Conservation (phyloP, 2,113 vertebrate genomes). For the Porphyrio hochstetteri region DNA sequence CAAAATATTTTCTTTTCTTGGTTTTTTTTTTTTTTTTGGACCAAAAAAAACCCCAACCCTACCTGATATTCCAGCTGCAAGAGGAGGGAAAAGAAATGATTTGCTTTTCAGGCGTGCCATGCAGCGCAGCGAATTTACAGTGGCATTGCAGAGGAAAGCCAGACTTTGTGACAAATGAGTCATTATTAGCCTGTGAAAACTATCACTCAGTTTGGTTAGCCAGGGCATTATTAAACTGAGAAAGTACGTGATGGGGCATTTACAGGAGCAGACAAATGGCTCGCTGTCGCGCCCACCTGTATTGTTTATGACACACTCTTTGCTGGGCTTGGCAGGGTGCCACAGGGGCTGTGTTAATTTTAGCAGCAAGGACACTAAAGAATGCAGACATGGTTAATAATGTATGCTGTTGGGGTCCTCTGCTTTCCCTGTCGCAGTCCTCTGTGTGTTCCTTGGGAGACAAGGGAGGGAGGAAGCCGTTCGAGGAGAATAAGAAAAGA, state of each 20-base stretch:
- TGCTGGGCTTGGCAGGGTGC: not conserved
- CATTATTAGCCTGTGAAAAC: constrained; percentile 13
- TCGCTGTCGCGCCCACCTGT: not conserved
- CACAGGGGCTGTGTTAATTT: not conserved
- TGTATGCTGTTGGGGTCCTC: not conserved
- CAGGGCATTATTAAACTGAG: not conserved
- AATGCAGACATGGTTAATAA: constrained; percentile 16
- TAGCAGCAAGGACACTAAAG: constrained; percentile 18
- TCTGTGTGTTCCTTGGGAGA: not conserved
- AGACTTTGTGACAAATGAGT: constrained; percentile 23
- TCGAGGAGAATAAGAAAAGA: not conserved
- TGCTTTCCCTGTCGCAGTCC: not conserved
- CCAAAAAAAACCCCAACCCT: not conserved
- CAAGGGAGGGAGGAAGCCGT: not conserved
- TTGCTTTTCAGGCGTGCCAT: not conserved
- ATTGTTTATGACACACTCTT: not conserved
- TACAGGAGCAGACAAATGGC: not conserved
- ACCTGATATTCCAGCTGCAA: not conserved
- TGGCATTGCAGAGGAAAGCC: not conserved
- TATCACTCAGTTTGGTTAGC: not conserved
- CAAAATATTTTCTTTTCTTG: not conserved
- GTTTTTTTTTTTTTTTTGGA: not conserved
- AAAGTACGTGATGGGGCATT: not conserved
- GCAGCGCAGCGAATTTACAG: not conserved
- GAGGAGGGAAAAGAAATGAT: not conserved